Conservation (phyloP, 2,797 vertebrate genomes). For the Schizopygopsis pylzovi region DNA sequence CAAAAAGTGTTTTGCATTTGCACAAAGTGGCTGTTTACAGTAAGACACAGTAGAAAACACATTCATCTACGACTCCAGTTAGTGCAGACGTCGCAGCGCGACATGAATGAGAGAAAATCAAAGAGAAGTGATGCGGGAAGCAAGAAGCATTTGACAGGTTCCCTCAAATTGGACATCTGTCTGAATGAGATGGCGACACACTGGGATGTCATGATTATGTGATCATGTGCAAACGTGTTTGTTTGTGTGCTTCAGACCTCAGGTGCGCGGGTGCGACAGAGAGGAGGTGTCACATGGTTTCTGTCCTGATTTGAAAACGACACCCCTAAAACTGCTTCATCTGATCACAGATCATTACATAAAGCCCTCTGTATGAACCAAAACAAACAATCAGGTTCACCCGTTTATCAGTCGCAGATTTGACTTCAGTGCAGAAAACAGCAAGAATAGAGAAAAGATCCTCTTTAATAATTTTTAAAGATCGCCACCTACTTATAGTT, state of each 20-base stretch:
- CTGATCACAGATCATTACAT: constrained; percentile 38
- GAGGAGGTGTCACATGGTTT: constrained; percentile 73
- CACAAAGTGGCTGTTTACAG: constrained; percentile 51
- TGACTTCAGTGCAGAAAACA: neutral
- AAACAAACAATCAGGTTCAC: neutral
- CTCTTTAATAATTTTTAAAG: neutral
- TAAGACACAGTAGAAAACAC: constrained; percentile 39
- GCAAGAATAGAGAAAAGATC: neutral
- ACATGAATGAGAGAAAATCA: constrained; percentile 41
- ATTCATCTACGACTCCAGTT: constrained; percentile 12
- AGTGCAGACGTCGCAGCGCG: constrained; percentile 25
- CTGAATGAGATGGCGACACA: neutral
- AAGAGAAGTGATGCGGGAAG: constrained; percentile 7
- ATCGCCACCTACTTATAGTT: neutral
- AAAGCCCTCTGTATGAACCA: neutral
- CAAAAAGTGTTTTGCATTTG: constrained; percentile 48
- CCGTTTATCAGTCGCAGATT: neutral
- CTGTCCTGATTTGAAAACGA: constrained; percentile 49
- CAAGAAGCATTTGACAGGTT: constrained; percentile 71
- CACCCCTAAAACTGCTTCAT: neutral
- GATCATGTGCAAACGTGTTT: constrained; percentile 1
- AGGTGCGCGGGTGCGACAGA: constrained; percentile 59
- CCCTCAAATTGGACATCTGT: constrained; percentile 1
- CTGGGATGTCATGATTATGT: neutral
- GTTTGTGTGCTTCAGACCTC: constrained; percentile 30